These are phyloP conservation scores for Hydraecia micacea DNA, from an alignment of 2,888 invertebrate genomes.

Conservation along the genomic window DNA sequence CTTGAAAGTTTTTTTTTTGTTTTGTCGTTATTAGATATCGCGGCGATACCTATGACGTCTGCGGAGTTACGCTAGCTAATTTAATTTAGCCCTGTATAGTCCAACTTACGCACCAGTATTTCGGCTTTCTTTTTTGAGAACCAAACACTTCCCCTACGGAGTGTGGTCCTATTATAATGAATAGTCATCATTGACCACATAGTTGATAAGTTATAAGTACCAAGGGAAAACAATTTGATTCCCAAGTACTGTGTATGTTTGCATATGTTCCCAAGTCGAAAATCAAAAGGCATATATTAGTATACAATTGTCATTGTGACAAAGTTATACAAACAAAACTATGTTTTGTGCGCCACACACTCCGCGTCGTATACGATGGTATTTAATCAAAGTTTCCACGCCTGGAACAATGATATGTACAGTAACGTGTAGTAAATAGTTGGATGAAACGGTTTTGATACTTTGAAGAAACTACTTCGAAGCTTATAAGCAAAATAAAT, in stretches of 20 bases:
- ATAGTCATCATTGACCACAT: background rate
- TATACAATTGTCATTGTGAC: constrained; percentile 42
- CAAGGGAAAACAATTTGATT: background rate
- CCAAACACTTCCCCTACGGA: background rate
- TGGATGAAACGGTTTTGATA: constrained; percentile 47
- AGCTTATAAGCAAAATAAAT: background rate
- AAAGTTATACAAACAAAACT: constrained; percentile 58
- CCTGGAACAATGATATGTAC: constrained; percentile 61
- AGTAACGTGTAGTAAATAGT: constrained; percentile 28
- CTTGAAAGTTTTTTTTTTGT: background rate
- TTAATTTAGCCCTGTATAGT: background rate
- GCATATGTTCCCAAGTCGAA: constrained; percentile 14
- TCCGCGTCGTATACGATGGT: constrained; percentile 25
- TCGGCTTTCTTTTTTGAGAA: background rate
- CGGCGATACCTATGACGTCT: background rate
- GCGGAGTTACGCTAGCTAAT: background rate
- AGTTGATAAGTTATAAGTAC: background rate
- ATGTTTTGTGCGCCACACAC: constrained; percentile 19
- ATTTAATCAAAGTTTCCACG: constrained; percentile 58
- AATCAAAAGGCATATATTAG: constrained; percentile 17
- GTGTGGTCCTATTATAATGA: background rate
- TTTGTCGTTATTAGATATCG: background rate
- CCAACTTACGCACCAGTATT: background rate
- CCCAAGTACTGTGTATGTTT: constrained; percentile 6
- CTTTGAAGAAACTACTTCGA: constrained; percentile 14